Percentiles rank a stretch among this genome's conserved stretches.
phyloP scores from a whole-genome alignment of 2,888 invertebrate genomes.

The Neoaliturus tenellus region DNA sequence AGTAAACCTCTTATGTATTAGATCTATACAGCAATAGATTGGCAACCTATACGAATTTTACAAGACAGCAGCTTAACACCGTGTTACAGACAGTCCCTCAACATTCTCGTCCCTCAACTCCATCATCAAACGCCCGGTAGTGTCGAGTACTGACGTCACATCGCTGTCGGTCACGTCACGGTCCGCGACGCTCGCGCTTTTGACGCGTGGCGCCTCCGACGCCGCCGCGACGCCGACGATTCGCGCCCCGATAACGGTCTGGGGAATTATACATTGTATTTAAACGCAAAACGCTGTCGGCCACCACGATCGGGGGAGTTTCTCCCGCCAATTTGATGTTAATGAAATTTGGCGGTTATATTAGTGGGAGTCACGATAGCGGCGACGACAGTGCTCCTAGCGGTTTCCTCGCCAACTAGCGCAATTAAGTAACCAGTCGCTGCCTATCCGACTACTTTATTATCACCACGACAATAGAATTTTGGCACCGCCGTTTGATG shows the following conservation, averaged over 20 bases:
- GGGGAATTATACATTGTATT: slow-evolving; percentile 46
- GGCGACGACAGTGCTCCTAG: slow-evolving; percentile 27
- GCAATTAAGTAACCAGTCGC: slow-evolving; percentile 14
- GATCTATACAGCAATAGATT: too few species aligned
- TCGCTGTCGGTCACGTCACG: too few species aligned
- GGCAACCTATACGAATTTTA: too few species aligned
- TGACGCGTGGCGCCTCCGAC: not conserved
- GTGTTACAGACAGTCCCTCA: too few species aligned
- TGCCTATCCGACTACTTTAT: slow-evolving; percentile 23
- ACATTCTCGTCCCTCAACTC: too few species aligned
- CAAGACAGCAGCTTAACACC: too few species aligned
- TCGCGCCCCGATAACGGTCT: slow-evolving; percentile 7
- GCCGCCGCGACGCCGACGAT: not conserved
- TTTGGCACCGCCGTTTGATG: too few species aligned
- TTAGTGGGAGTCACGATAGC: slow-evolving; percentile 48
- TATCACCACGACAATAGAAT: not conserved
- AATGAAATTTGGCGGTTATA: slow-evolving; percentile 53
- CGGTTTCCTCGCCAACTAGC: slow-evolving; percentile 35
- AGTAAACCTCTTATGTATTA: too few species aligned
- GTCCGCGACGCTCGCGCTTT: too few species aligned
- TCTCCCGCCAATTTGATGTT: slow-evolving; percentile 47
- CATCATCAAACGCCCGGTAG: too few species aligned
- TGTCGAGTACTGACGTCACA: too few species aligned
- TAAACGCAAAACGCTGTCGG: slow-evolving; percentile 30
- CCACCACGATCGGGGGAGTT: slow-evolving; percentile 30